These are phyloP conservation scores for Mustela nigripes DNA, from an alignment of 2,113 vertebrate genomes.

Conservation along the genomic window DNA sequence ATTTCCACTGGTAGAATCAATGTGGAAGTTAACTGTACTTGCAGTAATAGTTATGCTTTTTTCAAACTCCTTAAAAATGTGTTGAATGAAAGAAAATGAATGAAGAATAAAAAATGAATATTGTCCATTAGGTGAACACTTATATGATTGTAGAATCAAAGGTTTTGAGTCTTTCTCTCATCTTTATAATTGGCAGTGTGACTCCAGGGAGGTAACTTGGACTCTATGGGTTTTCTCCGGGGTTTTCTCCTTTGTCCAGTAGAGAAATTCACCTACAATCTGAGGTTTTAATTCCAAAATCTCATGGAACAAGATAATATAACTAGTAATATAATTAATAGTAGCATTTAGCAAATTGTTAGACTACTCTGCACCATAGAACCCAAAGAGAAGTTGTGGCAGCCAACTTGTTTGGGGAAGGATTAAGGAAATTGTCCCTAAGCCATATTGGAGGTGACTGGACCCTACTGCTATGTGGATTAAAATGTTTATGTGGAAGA, in stretches of 20 bases:
- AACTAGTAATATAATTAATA: neutral
- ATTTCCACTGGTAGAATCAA: neutral
- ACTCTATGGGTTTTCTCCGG: neutral
- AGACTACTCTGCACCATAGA: neutral
- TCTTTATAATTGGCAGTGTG: neutral
- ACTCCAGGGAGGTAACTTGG: neutral
- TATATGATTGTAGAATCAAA: neutral
- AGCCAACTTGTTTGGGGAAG: neutral
- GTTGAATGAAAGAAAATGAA: slow-evolving; percentile 1
- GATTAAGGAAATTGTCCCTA: neutral
- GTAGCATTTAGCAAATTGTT: neutral
- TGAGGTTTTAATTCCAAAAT: neutral
- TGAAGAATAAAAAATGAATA: neutral
- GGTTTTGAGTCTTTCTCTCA: neutral
- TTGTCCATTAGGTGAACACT: neutral
- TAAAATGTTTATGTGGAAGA: neutral
- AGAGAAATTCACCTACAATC: neutral
- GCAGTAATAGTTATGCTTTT: neutral
- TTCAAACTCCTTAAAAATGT: slow-evolving; percentile 12
- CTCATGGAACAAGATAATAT: neutral
- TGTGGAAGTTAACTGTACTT: neutral
- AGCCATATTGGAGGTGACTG: neutral
- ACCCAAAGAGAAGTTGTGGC: neutral
- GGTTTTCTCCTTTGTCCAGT: neutral
- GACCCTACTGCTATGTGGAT: neutral